Evolutionary conservation across 2,797 vertebrate genomes (phyloP).

Genomic region (Hylomyscus alleni): DNA sequence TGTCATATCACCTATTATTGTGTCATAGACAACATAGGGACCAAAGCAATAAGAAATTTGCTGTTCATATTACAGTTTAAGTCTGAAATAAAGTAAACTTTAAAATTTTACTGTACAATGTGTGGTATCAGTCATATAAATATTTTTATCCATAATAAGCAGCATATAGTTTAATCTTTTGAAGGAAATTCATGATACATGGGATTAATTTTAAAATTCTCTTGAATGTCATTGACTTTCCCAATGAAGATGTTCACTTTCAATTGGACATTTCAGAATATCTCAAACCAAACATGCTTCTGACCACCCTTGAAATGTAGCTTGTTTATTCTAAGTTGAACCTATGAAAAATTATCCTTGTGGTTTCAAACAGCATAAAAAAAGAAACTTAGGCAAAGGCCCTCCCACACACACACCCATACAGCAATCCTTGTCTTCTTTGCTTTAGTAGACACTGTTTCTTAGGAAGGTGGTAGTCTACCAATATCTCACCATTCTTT

Average conservation of each 20-base stretch:
- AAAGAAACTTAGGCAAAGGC: slow-evolving; percentile 12
- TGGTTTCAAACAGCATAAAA: slow-evolving; percentile 24
- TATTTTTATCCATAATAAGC: background rate
- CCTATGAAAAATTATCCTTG: slow-evolving; percentile 45
- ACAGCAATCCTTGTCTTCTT: background rate
- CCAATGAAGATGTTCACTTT: slow-evolving; percentile 14
- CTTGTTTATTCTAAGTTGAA: slow-evolving; percentile 68
- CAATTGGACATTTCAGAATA: background rate
- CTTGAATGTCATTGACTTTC: slow-evolving; percentile 31
- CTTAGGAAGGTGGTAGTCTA: background rate
- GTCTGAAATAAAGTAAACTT: slow-evolving; percentile 45
- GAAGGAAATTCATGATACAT: background rate
- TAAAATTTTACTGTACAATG: background rate
- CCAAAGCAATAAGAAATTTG: slow-evolving; percentile 1
- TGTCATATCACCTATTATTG: background rate
- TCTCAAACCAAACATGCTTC: slow-evolving; percentile 18
- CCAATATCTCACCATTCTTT: background rate
- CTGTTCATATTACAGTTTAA: background rate
- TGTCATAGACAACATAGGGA: background rate
- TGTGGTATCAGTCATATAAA: background rate
- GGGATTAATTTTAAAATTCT: slow-evolving; percentile 48
- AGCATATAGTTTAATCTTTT: slow-evolving; percentile 31
- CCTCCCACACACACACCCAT: background rate
- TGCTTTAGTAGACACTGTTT: background rate
- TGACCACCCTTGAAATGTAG: slow-evolving; percentile 24